phyloP scores from a whole-genome alignment of 2,888 invertebrate species.

The Lycocerus yunnanus region DNA sequence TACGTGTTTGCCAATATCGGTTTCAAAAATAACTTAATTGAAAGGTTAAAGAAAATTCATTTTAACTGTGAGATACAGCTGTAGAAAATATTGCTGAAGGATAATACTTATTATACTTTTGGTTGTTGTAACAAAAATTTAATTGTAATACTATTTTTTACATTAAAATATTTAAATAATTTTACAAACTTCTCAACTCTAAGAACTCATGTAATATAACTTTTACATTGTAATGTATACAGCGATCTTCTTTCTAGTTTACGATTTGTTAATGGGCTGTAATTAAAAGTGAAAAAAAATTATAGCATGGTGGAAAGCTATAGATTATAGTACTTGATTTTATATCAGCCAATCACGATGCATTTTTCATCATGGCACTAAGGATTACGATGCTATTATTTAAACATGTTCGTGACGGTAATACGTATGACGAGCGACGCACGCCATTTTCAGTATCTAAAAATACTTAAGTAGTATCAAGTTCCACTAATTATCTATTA shows the following conservation, averaged over 20 bases:
- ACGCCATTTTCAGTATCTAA: background rate
- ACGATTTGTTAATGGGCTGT: background rate
- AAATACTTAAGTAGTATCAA: background rate
- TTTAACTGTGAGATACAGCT: too few species aligned
- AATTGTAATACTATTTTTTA: too few species aligned
- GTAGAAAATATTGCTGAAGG: too few species aligned
- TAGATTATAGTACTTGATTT: constrained; percentile 3
- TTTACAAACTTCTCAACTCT: too few species aligned
- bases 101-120: too few species aligned
- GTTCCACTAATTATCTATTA: background rate
- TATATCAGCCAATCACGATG: constrained; percentile 4
- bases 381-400: constrained; percentile 5
- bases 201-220: too few species aligned
- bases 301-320: constrained; percentile 4
- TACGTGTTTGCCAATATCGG: too few species aligned
- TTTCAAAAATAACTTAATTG: too few species aligned
- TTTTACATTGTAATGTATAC: background rate
- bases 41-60: too few species aligned
- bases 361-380: constrained; percentile 5
- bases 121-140: too few species aligned
- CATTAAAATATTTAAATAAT: too few species aligned
- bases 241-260: background rate
- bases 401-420: constrained; percentile 4
- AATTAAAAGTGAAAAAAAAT: constrained; percentile 1
- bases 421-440: background rate